Base-by-base conservation (phyloP, 2,797 vertebrate genomes). In the Avahi laniger region DNA sequence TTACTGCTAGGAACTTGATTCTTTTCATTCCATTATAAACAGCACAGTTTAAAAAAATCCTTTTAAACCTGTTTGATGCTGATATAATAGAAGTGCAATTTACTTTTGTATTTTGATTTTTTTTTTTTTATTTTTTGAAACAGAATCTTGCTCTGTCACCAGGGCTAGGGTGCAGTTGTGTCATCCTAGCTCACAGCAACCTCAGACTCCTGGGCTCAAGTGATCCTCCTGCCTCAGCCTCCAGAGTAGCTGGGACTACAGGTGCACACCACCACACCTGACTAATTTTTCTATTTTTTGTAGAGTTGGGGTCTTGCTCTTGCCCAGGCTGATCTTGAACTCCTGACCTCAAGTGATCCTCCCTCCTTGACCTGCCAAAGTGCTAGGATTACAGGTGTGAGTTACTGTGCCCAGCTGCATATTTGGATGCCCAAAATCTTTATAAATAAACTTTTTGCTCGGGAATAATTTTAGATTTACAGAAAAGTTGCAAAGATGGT, bases 381-480 rank as follows among this genome's bases (percentile, higher is more conserved):
- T 67, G 33, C n/a, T 35, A 67, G 63, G 63, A 35, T 67, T 67
- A 18, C 17, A 35, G 33, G 33, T 1, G 7, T 18, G 33, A 67
- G 4, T 1, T 33, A 67, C 63, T 67, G 8, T 35, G 63, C 63
- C 33, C 7, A 7, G 33, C 33, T n/a, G 33, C 72, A 17, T n/a
- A 57, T 72, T 92, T 67, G 59, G 5, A 73, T 84, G 43, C 72
- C 67, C 7, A 43, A 65, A 22, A 3, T 50, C 76, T 67, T 79
- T 59, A 35, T 67, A 67, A 54, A 78, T 50, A 79, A n/a, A 75
- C 15, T 69, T 59, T 91, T 59, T 61, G n/a, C n/a, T 91, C 92
- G 43, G 65, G 33, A n/a, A 84, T 83, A 73, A 84, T 94, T 87
- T 91, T 82, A 83, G 11, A 54, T 54, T 79, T 91, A 61, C 10